Conservation (phyloP, 2,888 invertebrate species). For the Rhabditoides inermis region DNA sequence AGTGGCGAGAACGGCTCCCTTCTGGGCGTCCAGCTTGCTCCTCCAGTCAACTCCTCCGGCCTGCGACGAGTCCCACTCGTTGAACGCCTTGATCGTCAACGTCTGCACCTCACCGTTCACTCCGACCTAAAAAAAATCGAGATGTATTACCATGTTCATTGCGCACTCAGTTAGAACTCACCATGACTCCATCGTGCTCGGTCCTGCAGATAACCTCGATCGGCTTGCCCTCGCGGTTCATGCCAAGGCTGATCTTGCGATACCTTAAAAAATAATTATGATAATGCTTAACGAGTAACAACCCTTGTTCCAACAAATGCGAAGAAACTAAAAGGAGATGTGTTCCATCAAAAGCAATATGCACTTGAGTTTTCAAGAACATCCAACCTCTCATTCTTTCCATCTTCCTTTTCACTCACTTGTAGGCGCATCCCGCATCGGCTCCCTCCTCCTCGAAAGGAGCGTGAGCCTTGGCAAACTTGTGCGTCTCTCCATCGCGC, state of each 20-base stretch:
- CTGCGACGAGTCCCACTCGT: conserved; percentile 95
- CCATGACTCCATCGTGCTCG: conserved; percentile 84
- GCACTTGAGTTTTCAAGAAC: neutral
- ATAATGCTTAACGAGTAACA: no score
- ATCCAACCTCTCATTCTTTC: neutral
- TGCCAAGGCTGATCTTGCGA: conserved; percentile 89
- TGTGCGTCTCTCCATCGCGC: conserved; percentile 56
- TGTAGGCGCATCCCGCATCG: conserved; percentile 36
- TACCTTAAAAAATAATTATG: conserved; percentile 59
- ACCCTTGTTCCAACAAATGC: no score
- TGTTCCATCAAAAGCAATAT: no score
- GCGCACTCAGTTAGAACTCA: conserved; percentile 51
- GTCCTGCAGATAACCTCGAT: conserved; percentile 74
- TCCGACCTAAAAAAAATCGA: conserved; percentile 54
- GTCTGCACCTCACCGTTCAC: conserved; percentile 70
- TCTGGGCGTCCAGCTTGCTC: conserved; percentile 89
- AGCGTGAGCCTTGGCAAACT: conserved; percentile 17
- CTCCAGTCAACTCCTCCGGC: conserved; percentile 97
- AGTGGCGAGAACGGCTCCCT: conserved; percentile 94
- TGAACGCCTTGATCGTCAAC: conserved; percentile 88
- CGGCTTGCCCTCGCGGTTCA: conserved; percentile 66
- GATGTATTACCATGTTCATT: neutral
- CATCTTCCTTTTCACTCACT: conserved; percentile 12
- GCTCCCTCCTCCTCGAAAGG: conserved; percentile 44
- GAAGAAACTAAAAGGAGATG: no score